phyloP scores from a whole-genome alignment of 2,113 vertebrate genomes.

The Chaetura pelagica region DNA sequence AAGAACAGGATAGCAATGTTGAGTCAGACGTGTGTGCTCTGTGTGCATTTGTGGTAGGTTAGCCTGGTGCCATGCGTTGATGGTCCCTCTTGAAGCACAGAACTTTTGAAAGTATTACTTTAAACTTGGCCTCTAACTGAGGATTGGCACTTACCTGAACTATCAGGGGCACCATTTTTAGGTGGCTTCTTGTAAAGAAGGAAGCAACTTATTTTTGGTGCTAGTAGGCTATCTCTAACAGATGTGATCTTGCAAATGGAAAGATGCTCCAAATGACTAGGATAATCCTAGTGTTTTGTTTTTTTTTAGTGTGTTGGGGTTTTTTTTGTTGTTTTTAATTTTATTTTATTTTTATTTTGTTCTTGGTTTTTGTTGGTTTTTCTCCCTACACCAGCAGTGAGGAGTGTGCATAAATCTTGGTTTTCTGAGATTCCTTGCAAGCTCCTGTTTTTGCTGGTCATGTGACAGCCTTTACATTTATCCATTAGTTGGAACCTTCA shows the following conservation, averaged over 20 bases:
- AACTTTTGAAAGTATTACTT: slow-evolving; percentile 78
- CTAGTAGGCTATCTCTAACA: slow-evolving; percentile 37
- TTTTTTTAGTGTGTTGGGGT: not conserved
- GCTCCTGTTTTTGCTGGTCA: not conserved
- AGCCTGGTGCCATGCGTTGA: slow-evolving; percentile 67
- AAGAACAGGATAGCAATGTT: slow-evolving; percentile 12
- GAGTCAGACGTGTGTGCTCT: slow-evolving; percentile 26
- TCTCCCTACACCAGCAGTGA: not conserved
- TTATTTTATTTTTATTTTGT: not conserved
- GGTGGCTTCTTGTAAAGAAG: slow-evolving; percentile 44
- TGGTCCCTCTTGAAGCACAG: slow-evolving; percentile 82
- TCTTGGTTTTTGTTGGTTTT: not conserved
- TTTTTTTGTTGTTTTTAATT: not conserved
- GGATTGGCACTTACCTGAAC: slow-evolving; percentile 76
- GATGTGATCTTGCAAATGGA: slow-evolving; percentile 59
- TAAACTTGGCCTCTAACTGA: slow-evolving; percentile 72
- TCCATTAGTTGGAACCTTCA: not conserved
- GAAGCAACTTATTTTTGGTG: slow-evolving; percentile 68
- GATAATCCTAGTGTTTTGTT: slow-evolving; percentile 54
- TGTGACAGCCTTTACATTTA: not conserved
- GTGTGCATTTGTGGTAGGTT: slow-evolving; percentile 57
- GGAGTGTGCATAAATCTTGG: not conserved
- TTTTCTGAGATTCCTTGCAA: not conserved
- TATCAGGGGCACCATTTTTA: slow-evolving; percentile 53
- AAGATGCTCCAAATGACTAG: slow-evolving; percentile 83